Evolutionary conservation across 2,888 invertebrate species (phyloP).

Genomic region (Drosophila flavopinicola): DNA sequence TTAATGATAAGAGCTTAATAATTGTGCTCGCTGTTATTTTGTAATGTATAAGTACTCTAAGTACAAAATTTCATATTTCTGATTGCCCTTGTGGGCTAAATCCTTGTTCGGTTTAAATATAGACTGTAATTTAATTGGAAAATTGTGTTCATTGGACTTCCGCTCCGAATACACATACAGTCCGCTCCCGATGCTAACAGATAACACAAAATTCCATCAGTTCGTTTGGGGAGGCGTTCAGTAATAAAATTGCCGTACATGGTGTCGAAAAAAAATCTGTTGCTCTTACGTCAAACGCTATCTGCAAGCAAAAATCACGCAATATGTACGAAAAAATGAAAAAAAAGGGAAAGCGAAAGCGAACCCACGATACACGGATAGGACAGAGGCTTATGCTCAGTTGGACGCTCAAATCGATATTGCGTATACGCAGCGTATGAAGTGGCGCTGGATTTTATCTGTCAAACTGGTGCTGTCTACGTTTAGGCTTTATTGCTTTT

Average conservation of each 20-base stretch:
- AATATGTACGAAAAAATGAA: conserved; percentile 42
- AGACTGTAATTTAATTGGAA: conserved; percentile 28
- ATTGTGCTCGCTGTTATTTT: neutral
- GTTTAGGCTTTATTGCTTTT: conserved; percentile 67
- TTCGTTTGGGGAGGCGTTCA: conserved; percentile 31
- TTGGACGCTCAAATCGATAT: conserved; percentile 65
- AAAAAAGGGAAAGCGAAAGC: conserved; percentile 25
- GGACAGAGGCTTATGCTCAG: conserved; percentile 28
- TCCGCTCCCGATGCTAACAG: conserved; percentile 3
- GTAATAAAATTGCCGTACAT: conserved; percentile 70
- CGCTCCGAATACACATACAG: conserved; percentile 17
- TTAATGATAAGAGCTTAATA: too few relatives aligned
- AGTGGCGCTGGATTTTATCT: conserved; percentile 52
- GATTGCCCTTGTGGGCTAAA: neutral
- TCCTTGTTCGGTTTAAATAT: conserved; percentile 7
- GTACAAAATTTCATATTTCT: conserved; percentile 8
- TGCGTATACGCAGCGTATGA: conserved; percentile 64
- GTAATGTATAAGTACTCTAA: neutral
- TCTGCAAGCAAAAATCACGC: conserved; percentile 65
- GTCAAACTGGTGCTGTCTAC: conserved; percentile 33
- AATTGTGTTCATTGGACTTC: conserved; percentile 38
- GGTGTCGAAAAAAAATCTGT: conserved; percentile 65
- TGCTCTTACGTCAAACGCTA: conserved; percentile 78
- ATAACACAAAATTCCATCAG: conserved; percentile 46
- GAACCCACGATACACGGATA: conserved; percentile 13